Percentiles rank a stretch among this genome's conserved stretches.
phyloP scores from a whole-genome alignment of 2,113 vertebrate species.

The Pycnonotus jocosus region DNA sequence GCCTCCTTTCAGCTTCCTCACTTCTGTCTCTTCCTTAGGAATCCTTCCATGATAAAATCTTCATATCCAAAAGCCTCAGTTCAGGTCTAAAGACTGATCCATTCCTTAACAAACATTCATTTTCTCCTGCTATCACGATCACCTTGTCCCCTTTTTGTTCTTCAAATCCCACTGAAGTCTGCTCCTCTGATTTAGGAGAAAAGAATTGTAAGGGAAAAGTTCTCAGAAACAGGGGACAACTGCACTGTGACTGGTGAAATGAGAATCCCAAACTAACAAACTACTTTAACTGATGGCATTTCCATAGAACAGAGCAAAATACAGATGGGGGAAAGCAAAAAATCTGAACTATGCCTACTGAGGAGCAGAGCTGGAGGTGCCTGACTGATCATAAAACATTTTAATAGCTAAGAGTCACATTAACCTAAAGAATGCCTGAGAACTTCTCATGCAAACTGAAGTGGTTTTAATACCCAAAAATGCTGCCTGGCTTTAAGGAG shows the following conservation, averaged over 20 bases:
- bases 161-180: not conserved
- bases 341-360: not conserved
- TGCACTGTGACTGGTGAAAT: not conserved
- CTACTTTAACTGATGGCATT: not conserved
- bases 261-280: not conserved
- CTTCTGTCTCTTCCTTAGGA: not conserved
- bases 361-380: not conserved
- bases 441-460: not conserved
- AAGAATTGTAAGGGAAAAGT: not conserved
- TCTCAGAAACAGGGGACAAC: not conserved
- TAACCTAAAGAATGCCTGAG: constrained; percentile 9
- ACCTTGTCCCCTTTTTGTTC: not conserved
- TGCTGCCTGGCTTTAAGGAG: constrained; percentile 1
- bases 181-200: not conserved
- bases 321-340: not conserved
- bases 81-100: not conserved
- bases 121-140: not conserved
- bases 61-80: not conserved
- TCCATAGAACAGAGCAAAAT: not conserved
- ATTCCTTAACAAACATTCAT: not conserved
- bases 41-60: not conserved
- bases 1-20: not conserved
- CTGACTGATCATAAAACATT: not conserved
- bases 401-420: not conserved
- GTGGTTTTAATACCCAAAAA: not conserved